Base-by-base conservation (phyloP, 2,797 vertebrate species). In the Bradypodion pumilum region DNA sequence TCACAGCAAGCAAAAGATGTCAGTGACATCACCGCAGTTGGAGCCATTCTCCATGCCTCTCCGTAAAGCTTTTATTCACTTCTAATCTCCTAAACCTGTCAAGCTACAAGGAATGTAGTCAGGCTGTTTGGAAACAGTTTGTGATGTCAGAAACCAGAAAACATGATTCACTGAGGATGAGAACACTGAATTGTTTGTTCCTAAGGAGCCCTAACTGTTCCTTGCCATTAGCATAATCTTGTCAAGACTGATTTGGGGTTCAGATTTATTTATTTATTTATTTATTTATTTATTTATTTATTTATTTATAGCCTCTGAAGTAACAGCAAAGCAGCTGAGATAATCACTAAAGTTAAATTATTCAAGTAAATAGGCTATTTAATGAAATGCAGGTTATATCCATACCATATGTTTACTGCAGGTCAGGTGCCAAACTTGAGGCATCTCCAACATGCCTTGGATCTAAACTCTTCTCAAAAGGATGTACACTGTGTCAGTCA, bases 11-110 rank as follows among this genome's bases (percentile, higher is more conserved):
- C 35, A 66, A 7, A 77, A 81, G 77, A 49, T 66, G 62, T 1
- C 5, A 10, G 27, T 80, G 56, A 60, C 78, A 85, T 80, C 59
- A 77, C 25, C 23, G 66, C 8, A 12, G 74, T 46, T 40, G 10
- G 16, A 35, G 15, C 56, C 0, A 63, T 60, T 87, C 80, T 32
- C 23, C 6, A 7, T 44, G 42, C 78, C 59, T 46, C 40, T 85
- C 65, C 59, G 29, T 42, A 76, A 80, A 83, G 81, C 63, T 70
- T 84, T 85, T 88, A 4, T 87, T 91, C 72, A 42, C 80, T 88
- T 25, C 72, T 72, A 80, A 32, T 27, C 80, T 74, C 73, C 21
- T 83, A 56, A 76, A 62, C 74, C 79, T 81, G 84, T 85, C 84
- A 81, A 80, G 63, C 16, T 75, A 49, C 25, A 1, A 81, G 72